Percentiles rank a stretch among this genome's conserved stretches.
phyloP scores from a whole-genome alignment of 2,113 vertebrate genomes.

The Formicarius rufipectus region DNA sequence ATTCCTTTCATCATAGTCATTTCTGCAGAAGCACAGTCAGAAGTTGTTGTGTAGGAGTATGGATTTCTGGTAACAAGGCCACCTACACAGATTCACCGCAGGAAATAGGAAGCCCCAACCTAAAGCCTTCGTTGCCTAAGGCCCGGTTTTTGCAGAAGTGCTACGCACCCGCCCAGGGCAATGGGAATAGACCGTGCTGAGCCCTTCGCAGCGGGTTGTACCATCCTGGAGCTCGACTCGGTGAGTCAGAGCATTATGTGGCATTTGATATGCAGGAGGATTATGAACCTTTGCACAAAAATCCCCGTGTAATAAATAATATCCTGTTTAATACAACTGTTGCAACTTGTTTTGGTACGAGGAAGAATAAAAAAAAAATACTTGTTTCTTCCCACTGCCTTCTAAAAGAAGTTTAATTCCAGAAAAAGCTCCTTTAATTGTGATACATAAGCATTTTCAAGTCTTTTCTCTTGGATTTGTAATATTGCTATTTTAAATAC shows the following conservation, averaged over 20 bases:
- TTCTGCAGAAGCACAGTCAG: constrained; percentile 77
- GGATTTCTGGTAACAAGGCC: constrained; percentile 73
- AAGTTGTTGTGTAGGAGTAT: constrained; percentile 69
- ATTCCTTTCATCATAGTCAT: constrained; percentile 72
- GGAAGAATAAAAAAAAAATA: background rate
- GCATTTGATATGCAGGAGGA: background rate
- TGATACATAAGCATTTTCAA: background rate
- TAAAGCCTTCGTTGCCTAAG: constrained; percentile 45
- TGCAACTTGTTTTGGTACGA: background rate
- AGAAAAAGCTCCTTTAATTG: background rate
- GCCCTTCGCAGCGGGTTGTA: background rate
- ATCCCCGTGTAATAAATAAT: background rate
- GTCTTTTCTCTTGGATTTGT: background rate
- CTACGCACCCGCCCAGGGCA: background rate
- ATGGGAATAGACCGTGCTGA: background rate
- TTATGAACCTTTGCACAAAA: background rate
- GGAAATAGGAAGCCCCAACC: constrained; percentile 64
- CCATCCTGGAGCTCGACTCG: background rate
- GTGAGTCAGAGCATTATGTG: background rate
- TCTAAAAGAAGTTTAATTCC: background rate
- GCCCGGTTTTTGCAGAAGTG: constrained; percentile 23
- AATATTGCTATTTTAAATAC: background rate
- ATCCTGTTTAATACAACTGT: background rate
- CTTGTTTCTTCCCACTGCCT: background rate
- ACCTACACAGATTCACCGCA: constrained; percentile 66